Evolutionary conservation across 2,888 invertebrate genomes (phyloP).

Genomic region (Lasioglossum oenotherae): DNA sequence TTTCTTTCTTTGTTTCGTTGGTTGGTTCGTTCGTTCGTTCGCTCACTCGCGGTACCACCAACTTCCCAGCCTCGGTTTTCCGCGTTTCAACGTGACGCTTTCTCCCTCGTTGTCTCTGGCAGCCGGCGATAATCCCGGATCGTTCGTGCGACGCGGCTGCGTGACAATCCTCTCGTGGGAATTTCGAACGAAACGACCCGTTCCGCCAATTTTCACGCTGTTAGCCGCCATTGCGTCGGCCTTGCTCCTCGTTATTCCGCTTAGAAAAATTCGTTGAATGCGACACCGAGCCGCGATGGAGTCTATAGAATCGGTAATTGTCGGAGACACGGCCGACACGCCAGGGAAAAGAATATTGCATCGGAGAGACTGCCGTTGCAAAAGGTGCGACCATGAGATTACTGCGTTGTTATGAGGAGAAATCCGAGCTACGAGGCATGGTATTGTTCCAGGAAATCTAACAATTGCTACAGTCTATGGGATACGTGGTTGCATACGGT

Average conservation of each 20-base stretch:
- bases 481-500: neutral
- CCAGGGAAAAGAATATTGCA: neutral
- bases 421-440: neutral
- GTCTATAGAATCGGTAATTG: slow-evolving; percentile 33
- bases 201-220: slow-evolving; percentile 69
- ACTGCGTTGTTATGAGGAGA: neutral
- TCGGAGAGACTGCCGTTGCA: neutral
- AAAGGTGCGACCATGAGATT: neutral
- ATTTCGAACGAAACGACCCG: slow-evolving; percentile 57
- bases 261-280: slow-evolving; percentile 52
- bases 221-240: slow-evolving; percentile 48
- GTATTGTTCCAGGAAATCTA: neutral
- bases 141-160: slow-evolving; percentile 42
- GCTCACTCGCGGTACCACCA: neutral
- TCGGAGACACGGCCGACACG: neutral
- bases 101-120: slow-evolving; percentile 24
- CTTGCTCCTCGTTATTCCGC: slow-evolving; percentile 62
- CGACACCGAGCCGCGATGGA: neutral
- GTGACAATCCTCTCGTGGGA: slow-evolving; percentile 55
- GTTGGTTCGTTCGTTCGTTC: neutral
- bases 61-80: neutral
- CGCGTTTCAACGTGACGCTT: neutral
- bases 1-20: neutral
- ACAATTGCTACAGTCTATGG: neutral
- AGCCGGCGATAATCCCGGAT: slow-evolving; percentile 40